Conservation (phyloP, 2,113 vertebrate species). For the Coptodon rendalli region DNA sequence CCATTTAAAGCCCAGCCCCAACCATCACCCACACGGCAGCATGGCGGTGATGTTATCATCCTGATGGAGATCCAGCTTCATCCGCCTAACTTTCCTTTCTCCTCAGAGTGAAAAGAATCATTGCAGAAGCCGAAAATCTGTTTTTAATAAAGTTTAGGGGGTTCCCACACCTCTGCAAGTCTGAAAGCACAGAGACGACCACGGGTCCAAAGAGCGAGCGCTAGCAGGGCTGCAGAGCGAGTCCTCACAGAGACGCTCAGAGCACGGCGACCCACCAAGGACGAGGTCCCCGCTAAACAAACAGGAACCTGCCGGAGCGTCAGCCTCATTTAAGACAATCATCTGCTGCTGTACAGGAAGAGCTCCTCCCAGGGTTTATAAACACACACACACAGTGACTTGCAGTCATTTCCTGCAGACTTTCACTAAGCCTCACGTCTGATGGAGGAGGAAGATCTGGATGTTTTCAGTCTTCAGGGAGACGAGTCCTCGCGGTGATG, state of each 20-base stretch:
- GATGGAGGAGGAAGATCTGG: neutral
- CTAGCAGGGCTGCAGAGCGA: neutral
- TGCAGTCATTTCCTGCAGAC: neutral
- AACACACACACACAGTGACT: neutral
- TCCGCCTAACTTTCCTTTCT: neutral
- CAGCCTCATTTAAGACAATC: neutral
- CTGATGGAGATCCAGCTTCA: neutral
- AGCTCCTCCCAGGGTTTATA: constrained; percentile 6
- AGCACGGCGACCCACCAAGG: neutral
- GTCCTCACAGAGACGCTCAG: neutral
- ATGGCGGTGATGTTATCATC: neutral
- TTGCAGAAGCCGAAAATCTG: neutral
- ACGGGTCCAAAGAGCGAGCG: neutral
- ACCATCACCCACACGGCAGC: neutral
- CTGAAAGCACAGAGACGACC: neutral
- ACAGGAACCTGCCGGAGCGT: neutral
- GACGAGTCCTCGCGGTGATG: neutral
- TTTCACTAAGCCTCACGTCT: neutral
- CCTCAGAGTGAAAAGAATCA: neutral
- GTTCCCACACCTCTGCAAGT: neutral
- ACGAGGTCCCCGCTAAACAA: neutral
- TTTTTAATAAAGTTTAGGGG: neutral
- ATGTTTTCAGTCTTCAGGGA: neutral
- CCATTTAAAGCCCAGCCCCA: neutral
- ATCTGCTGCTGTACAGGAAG: constrained; percentile 13